Base-by-base conservation (phyloP, 2,113 vertebrate genomes). In the Podarcis raffonei region DNA sequence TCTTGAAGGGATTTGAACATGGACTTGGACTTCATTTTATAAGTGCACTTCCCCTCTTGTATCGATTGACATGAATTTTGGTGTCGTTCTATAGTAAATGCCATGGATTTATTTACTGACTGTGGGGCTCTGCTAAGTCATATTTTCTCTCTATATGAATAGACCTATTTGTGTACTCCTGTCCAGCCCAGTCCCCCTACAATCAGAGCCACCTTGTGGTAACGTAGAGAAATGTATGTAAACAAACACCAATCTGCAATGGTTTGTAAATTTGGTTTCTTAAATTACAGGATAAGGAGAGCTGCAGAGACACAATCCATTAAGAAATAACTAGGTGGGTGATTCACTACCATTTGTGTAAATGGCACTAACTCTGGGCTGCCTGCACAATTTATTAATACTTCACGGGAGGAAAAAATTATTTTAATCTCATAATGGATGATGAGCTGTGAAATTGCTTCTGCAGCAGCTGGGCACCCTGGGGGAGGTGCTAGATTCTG, bases 391-490 rank as follows among this genome's bases (percentile, higher is more conserved):
- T 95, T 95, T 94, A 94, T 93, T 95, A 96, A 93, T 95, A 94
- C 89, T 94, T 96, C 92, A 94, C 82, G 1, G 96, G 93, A 95
- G 89, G 81, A 94, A 94, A 93, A 87, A 89, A 89, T 90, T 95
- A 93, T 94, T 95, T 95, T 89, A 91, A 94, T 95, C 94, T 95
- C 95, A 81, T 94, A 92, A 95, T 89, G 92, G 96, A 96, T 91
- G 94, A 93, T 94, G 94, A 95, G 89, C 95, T 96, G 94, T 95
- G 96, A 94, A 94, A 95, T 93, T 94, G 92, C 95, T 95, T 92
- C 85, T 89, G 91, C 90, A 91, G 81, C 89, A 95, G 93, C 94
- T 95, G 96, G 94, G 94, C 82, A 85, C 94, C 94, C 94, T 92
- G 87, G 93, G 95, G 94, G 94, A 94, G 96, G 95, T 95, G 95